Evolutionary conservation across 2,888 invertebrate genomes (phyloP).

Genomic region (Cantharis flavilabris): DNA sequence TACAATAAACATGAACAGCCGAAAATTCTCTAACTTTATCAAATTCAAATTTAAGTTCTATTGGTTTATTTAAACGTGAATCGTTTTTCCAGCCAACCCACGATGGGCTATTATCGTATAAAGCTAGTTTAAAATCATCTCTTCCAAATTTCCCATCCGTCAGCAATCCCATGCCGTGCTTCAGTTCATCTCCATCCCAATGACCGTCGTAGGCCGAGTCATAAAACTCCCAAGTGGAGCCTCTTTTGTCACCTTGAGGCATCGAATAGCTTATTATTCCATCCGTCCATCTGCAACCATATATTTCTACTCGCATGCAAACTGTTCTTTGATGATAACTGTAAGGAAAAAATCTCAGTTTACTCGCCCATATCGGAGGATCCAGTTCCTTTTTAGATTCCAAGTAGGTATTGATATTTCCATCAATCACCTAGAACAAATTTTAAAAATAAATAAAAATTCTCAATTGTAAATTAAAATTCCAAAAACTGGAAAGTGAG

Average conservation of each 20-base stretch:
- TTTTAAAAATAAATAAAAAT: neutral
- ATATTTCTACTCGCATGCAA: slow-evolving; percentile 89
- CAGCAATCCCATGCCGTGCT: slow-evolving; percentile 83
- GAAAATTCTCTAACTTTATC: slow-evolving; percentile 87
- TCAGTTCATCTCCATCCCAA: slow-evolving; percentile 70
- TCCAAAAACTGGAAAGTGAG: too few relatives aligned
- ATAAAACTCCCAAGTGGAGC: slow-evolving; percentile 78
- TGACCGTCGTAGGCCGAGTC: slow-evolving; percentile 87
- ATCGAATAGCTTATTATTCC: slow-evolving; percentile 85
- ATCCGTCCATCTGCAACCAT: slow-evolving; percentile 86
- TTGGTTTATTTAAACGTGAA: slow-evolving; percentile 64
- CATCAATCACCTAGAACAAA: slow-evolving; percentile 72
- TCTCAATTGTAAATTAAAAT: neutral
- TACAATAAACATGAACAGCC: slow-evolving; percentile 79
- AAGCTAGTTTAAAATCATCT: slow-evolving; percentile 71
- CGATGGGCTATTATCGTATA: slow-evolving; percentile 66
- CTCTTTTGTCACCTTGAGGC: slow-evolving; percentile 84
- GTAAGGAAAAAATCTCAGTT: slow-evolving; percentile 84
- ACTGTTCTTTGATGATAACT: slow-evolving; percentile 83
- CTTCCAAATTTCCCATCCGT: slow-evolving; percentile 82
- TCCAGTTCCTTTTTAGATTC: slow-evolving; percentile 77
- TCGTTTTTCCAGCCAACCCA: slow-evolving; percentile 94
- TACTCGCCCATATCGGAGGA: slow-evolving; percentile 84
- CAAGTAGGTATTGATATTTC: slow-evolving; percentile 85
- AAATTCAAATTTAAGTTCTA: slow-evolving; percentile 79